These are phyloP conservation scores for Abramis brama DNA, from an alignment of 2,113 vertebrate species.

Conservation along the genomic window DNA sequence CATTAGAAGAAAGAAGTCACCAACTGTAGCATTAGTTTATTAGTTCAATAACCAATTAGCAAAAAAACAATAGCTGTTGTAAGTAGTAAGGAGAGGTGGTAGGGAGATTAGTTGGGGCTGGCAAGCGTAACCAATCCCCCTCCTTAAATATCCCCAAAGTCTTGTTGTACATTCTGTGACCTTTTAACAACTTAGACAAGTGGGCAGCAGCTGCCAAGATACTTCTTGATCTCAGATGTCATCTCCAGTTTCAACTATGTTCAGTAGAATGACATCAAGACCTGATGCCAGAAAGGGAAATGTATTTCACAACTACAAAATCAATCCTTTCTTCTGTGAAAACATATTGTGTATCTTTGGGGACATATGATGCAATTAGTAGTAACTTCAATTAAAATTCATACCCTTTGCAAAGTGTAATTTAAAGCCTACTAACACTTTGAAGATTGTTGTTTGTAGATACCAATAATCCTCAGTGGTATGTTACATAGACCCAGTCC, in stretches of 20 bases:
- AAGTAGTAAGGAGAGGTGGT: conserved; percentile 18
- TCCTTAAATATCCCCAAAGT: conserved; percentile 68
- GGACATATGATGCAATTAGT: not conserved
- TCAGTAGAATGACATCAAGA: conserved; percentile 30
- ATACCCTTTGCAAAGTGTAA: too few species aligned
- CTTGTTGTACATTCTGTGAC: conserved; percentile 73
- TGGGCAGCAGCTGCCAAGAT: conserved; percentile 75
- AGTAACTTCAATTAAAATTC: not conserved
- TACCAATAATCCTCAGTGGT: too few species aligned
- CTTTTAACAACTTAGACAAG: conserved; percentile 78
- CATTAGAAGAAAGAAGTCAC: not conserved
- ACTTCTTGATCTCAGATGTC: conserved; percentile 62
- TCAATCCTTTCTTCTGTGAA: not conserved
- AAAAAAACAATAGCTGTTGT: not conserved
- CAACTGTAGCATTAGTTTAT: not conserved
- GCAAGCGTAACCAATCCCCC: conserved; percentile 66
- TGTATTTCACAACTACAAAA: conserved; percentile 53
- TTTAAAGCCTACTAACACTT: too few species aligned
- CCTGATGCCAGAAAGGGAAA: conserved; percentile 37
- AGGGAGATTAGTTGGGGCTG: conserved; percentile 49
- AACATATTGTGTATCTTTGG: not conserved
- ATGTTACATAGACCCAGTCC: too few species aligned
- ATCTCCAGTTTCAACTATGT: conserved; percentile 70
- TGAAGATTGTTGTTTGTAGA: too few species aligned
- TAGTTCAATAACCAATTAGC: not conserved